A percentile compares a stretch with the other conserved stretches of the same genome.
Evolutionary conservation across 1,140 invertebrate species (phyloP).

Genomic region (Cydia pomonella): DNA sequence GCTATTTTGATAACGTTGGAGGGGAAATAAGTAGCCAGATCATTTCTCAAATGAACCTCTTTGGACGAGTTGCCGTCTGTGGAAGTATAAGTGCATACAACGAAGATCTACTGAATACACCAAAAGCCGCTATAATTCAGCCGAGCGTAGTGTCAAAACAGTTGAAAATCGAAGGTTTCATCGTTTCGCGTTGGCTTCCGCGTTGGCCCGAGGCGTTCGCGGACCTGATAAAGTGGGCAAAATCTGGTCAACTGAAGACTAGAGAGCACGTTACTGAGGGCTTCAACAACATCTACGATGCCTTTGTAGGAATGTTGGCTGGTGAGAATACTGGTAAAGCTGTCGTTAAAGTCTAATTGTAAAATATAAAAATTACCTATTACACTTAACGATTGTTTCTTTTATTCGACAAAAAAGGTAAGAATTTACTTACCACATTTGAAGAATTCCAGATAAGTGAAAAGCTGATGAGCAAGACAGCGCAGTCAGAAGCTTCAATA

Average conservation of each 20-base stretch:
- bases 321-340: slow-evolving; percentile 83
- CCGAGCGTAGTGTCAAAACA: slow-evolving; percentile 72
- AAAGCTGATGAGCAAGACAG: slow-evolving; percentile 61
- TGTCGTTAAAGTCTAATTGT: slow-evolving; percentile 77
- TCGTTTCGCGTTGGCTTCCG: slow-evolving; percentile 46
- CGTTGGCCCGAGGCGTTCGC: slow-evolving; percentile 73
- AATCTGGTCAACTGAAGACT: slow-evolving; percentile 80
- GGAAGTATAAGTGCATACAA: slow-evolving; percentile 82
- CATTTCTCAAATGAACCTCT: slow-evolving; percentile 82
- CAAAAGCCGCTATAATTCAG: slow-evolving; percentile 78
- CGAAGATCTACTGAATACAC: slow-evolving; percentile 45
- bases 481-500: slow-evolving; percentile 62
- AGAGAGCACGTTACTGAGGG: slow-evolving; percentile 81
- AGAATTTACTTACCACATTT: slow-evolving; percentile 53
- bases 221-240: slow-evolving; percentile 77
- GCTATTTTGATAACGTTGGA: slow-evolving; percentile 84
- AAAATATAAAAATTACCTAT: not conserved
- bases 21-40: slow-evolving; percentile 83
- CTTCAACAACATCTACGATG: slow-evolving; percentile 82
- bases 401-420: not conserved
- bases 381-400: not conserved
- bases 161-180: slow-evolving; percentile 78
- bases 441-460: slow-evolving; percentile 64
- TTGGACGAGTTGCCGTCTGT: slow-evolving; percentile 82
- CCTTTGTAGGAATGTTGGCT: slow-evolving; percentile 81